Conservation (phyloP, 2,888 invertebrate species). For the Matsumyia berberina region DNA sequence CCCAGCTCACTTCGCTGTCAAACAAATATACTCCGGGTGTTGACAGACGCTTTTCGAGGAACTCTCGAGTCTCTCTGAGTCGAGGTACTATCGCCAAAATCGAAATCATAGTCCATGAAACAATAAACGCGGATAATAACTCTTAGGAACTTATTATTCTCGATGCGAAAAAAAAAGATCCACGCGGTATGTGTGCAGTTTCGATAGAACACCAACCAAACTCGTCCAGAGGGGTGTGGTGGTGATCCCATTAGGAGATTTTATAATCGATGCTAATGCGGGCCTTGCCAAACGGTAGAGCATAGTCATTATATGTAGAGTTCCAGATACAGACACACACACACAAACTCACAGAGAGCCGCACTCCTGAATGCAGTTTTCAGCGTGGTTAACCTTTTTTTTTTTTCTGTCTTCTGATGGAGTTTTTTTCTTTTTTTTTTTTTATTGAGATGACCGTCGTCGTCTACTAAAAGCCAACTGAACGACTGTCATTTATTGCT, state of each 20-base stretch:
- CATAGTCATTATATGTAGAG: conserved; percentile 62
- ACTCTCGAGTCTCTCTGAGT: not conserved
- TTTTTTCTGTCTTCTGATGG: conserved; percentile 14
- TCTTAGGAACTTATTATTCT: conserved; percentile 33
- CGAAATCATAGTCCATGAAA: conserved; percentile 37
- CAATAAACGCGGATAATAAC: conserved; percentile 23
- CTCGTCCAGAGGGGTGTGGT: not conserved
- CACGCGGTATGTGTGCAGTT: conserved; percentile 42
- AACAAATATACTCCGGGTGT: conserved; percentile 17
- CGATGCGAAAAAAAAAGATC: conserved; percentile 18
- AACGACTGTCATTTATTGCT: conserved; percentile 76
- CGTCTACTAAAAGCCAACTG: conserved; percentile 73
- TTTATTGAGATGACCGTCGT: conserved; percentile 73
- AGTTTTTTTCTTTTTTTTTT: conserved; percentile 9
- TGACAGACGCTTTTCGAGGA: conserved; percentile 64
- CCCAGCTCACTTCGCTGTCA: conserved; percentile 1
- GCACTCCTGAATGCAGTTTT: conserved; percentile 46
- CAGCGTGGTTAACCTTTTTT: conserved; percentile 42
- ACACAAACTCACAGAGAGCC: conserved; percentile 2
- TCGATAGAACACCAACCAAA: conserved; percentile 12
- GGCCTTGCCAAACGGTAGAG: conserved; percentile 66
- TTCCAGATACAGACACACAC: conserved; percentile 45
- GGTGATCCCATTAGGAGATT: conserved; percentile 69
- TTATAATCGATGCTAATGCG: conserved; percentile 75
- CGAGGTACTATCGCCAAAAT: not conserved